Conservation (phyloP, 2,888 invertebrate species). For the Epicampocera succincta region DNA sequence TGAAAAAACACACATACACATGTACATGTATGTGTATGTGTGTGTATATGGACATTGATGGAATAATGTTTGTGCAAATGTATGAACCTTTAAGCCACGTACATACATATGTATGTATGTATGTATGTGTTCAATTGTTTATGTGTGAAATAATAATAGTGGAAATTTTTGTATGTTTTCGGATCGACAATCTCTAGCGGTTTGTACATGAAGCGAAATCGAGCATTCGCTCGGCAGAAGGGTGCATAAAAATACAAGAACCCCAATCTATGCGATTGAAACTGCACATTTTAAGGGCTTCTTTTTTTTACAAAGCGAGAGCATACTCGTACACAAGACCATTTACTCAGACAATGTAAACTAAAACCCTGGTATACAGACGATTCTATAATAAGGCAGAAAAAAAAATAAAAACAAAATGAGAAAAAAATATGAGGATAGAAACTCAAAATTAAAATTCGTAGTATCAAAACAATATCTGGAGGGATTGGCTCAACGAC, state of each 20-base stretch:
- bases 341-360: slow-evolving; percentile 34
- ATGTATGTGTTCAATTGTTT: not conserved
- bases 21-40: not conserved
- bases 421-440: not conserved
- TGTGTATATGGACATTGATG: not conserved
- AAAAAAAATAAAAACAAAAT: slow-evolving; percentile 14
- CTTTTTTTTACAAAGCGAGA: slow-evolving; percentile 14
- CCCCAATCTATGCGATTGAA: slow-evolving; percentile 35
- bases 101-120: not conserved
- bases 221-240: slow-evolving; percentile 25
- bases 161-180: slow-evolving; percentile 30
- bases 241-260: slow-evolving; percentile 38
- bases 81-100: too few species aligned
- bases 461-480: slow-evolving; percentile 39
- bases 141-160: not conserved
- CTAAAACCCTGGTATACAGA: slow-evolving; percentile 42
- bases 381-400: slow-evolving; percentile 23
- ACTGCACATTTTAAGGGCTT: slow-evolving; percentile 53
- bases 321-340: not conserved
- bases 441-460: slow-evolving; percentile 7
- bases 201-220: slow-evolving; percentile 32
- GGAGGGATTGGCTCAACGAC: slow-evolving; percentile 42
- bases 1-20: not conserved
- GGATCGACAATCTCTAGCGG: slow-evolving; percentile 39
- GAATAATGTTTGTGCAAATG: not conserved